Percentiles rank a stretch among this genome's conserved stretches.
These are phyloP conservation scores for Blastobasis lacticolella DNA, from an alignment of 2,888 invertebrate species.

Conservation along the genomic window DNA sequence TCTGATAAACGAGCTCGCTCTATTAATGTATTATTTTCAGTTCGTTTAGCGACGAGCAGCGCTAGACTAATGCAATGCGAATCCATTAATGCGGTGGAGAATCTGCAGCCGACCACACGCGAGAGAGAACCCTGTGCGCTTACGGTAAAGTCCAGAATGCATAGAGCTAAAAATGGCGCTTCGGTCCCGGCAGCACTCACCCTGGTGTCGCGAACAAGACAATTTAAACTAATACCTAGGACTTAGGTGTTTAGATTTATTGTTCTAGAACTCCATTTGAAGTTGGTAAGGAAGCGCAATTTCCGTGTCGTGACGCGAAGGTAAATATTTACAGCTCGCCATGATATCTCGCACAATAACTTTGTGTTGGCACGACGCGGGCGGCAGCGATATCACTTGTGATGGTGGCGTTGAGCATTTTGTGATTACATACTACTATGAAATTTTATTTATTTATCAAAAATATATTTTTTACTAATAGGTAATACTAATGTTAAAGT, in stretches of 20 bases:
- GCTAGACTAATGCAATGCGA: slow-evolving; percentile 25
- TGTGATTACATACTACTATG: too few species aligned
- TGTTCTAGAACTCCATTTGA: slow-evolving; percentile 5
- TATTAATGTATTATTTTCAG: slow-evolving; percentile 28
- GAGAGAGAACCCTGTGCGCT: not conserved
- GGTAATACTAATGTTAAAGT: too few species aligned
- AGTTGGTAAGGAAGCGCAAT: slow-evolving; percentile 6
- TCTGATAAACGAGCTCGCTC: slow-evolving; percentile 16
- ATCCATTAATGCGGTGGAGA: slow-evolving; percentile 23
- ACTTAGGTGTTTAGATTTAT: slow-evolving; percentile 39
- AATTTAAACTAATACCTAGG: slow-evolving; percentile 39
- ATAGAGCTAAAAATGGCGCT: not conserved
- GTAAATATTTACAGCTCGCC: not conserved
- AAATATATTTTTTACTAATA: too few species aligned
- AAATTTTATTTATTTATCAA: too few species aligned
- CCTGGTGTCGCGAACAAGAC: slow-evolving; percentile 29
- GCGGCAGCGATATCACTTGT: too few species aligned
- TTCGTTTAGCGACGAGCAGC: slow-evolving; percentile 20
- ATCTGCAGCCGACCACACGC: not conserved
- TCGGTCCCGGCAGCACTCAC: slow-evolving; percentile 6
- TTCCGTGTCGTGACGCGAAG: slow-evolving; percentile 2
- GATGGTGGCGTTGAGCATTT: too few species aligned
- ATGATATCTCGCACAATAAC: too few species aligned
- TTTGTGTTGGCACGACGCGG: too few species aligned
- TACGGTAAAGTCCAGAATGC: not conserved